A percentile compares a stretch with the other conserved stretches of the same genome.
Conservation (phyloP, 2,888 invertebrate genomes). For the Pyrgus malvae region DNA sequence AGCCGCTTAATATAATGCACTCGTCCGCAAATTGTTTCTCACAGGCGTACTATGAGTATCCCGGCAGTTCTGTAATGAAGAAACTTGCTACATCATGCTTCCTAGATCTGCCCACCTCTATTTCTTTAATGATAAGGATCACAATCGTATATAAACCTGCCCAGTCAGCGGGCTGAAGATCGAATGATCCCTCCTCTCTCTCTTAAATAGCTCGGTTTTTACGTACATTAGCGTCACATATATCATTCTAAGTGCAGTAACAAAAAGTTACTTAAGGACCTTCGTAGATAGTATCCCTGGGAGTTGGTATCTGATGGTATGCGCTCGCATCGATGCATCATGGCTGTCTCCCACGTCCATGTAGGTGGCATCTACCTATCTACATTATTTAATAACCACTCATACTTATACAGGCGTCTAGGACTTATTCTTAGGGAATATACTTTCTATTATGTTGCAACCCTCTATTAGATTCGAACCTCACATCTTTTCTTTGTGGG, state of each 20-base stretch:
- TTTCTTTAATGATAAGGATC: background rate
- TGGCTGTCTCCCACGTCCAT: slow-evolving; percentile 13
- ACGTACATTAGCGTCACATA: slow-evolving; percentile 45
- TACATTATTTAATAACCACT: slow-evolving; percentile 13
- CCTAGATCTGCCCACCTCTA: background rate
- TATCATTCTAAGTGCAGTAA: slow-evolving; percentile 39
- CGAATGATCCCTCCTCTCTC: slow-evolving; percentile 27
- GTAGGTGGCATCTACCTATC: slow-evolving; percentile 21
- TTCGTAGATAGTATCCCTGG: slow-evolving; percentile 30
- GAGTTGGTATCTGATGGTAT: slow-evolving; percentile 22
- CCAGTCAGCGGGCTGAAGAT: slow-evolving; percentile 10
- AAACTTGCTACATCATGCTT: background rate
- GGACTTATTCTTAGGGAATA: slow-evolving; percentile 18
- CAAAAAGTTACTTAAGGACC: slow-evolving; percentile 45
- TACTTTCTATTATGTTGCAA: slow-evolving; percentile 14
- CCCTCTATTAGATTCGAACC: slow-evolving; percentile 7
- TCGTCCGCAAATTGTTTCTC: slow-evolving; percentile 21
- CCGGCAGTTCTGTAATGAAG: slow-evolving; percentile 11
- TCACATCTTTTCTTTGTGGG: slow-evolving; percentile 11
- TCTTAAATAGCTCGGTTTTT: slow-evolving; percentile 45
- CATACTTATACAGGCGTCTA: slow-evolving; percentile 9
- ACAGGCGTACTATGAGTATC: slow-evolving; percentile 16
- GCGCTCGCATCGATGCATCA: slow-evolving; percentile 20
- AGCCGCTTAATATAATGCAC: slow-evolving; percentile 4
- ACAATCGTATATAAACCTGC: background rate